phyloP scores from a whole-genome alignment of 2,888 invertebrate genomes.

The Thumatha senex region DNA sequence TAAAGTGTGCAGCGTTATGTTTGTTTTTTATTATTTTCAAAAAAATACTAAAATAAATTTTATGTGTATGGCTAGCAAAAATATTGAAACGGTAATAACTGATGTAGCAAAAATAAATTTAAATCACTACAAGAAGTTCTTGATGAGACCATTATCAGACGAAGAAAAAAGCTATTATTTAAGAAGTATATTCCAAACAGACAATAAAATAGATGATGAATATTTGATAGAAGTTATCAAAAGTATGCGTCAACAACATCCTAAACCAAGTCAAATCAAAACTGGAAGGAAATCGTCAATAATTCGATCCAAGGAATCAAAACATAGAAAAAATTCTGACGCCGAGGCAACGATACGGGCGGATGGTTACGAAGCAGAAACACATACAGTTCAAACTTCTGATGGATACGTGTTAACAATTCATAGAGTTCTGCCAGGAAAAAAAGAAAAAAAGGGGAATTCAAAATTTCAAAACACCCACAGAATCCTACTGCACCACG shows the following conservation, averaged over 20 bases:
- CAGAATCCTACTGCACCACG: slow-evolving; percentile 45
- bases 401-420: slow-evolving; percentile 50
- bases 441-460: not conserved
- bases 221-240: not conserved
- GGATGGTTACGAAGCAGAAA: slow-evolving; percentile 42
- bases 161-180: not conserved
- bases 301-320: too few relatives aligned
- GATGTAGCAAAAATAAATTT: not conserved
- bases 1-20: not conserved
- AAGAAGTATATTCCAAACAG: not conserved
- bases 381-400: slow-evolving; percentile 41
- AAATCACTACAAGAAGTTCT: not conserved
- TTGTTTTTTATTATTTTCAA: not conserved
- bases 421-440: slow-evolving; percentile 38
- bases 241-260: not conserved
- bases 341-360: slow-evolving; percentile 18
- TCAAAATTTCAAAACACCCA: not conserved
- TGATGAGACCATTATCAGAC: not conserved
- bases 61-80: not conserved
- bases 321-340: not conserved
- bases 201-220: not conserved
- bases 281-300: too few relatives aligned
- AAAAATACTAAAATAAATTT: not conserved
- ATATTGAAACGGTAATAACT: not conserved
- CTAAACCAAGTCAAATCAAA: too few relatives aligned